Conservation (phyloP, 2,113 vertebrate genomes). For the Podiceps cristatus region DNA sequence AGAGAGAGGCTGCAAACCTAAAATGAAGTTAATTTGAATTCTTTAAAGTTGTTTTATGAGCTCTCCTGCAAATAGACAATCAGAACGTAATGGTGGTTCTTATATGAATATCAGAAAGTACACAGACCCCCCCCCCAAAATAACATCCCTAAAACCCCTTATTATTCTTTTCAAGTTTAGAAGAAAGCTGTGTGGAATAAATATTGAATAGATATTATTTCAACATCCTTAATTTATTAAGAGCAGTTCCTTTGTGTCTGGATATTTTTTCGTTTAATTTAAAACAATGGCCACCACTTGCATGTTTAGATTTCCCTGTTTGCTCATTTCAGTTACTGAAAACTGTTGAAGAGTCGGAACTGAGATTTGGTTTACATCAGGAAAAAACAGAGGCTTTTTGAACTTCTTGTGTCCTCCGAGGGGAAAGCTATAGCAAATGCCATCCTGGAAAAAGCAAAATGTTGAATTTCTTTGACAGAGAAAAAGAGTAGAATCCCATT, state of each 20-base stretch:
- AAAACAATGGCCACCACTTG: neutral
- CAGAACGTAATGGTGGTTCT: neutral
- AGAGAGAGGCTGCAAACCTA: neutral
- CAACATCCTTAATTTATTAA: neutral
- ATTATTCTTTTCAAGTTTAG: neutral
- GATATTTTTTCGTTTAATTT: neutral
- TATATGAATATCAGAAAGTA: neutral
- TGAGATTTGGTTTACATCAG: neutral
- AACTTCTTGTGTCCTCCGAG: neutral
- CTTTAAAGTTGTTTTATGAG: neutral
- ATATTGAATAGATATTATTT: neutral
- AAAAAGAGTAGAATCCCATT: neutral
- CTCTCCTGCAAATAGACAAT: neutral
- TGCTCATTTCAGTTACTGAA: neutral
- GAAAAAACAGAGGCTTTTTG: neutral
- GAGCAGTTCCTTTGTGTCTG: neutral
- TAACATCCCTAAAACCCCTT: neutral
- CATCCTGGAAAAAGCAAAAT: neutral
- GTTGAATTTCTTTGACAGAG: neutral
- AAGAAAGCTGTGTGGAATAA: neutral
- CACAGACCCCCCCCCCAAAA: neutral
- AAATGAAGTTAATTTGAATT: neutral
- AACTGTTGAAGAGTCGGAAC: neutral
- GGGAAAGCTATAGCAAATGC: neutral
- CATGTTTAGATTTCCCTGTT: neutral